Percentiles rank a stretch among this genome's conserved stretches.
phyloP scores from a whole-genome alignment of 1,140 invertebrate species.

The Atopsyche davidsoni region DNA sequence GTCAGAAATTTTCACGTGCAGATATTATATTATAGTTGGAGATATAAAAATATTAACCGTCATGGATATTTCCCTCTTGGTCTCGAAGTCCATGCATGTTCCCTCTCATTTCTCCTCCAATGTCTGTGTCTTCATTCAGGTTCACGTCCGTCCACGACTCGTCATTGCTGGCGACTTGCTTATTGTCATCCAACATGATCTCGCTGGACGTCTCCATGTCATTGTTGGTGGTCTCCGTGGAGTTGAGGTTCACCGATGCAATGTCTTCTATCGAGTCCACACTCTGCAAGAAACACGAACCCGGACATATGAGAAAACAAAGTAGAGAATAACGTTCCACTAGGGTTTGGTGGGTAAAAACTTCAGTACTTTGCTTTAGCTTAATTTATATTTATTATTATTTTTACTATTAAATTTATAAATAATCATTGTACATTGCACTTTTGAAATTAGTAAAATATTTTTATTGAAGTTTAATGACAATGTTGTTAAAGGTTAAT shows the following conservation, averaged over 20 bases:
- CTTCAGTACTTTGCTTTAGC: too few species aligned
- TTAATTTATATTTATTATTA: too few species aligned
- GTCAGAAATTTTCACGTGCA: too few species aligned
- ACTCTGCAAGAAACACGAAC: too few species aligned
- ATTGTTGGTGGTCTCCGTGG: slow-evolving; percentile 59
- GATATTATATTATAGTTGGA: not conserved
- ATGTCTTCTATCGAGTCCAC: slow-evolving; percentile 72
- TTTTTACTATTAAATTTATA: too few species aligned
- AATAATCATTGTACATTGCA: too few species aligned
- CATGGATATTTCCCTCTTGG: slow-evolving; percentile 35
- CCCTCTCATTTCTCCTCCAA: slow-evolving; percentile 24
- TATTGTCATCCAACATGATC: slow-evolving; percentile 60
- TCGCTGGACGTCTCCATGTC: slow-evolving; percentile 60
- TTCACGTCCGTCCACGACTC: slow-evolving; percentile 90
- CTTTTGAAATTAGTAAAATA: too few species aligned
- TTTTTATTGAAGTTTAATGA: too few species aligned
- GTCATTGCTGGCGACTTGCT: slow-evolving; percentile 60
- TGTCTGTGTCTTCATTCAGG: slow-evolving; percentile 66
- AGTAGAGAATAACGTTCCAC: too few species aligned
- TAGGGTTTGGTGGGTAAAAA: too few species aligned
- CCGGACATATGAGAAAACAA: too few species aligned
- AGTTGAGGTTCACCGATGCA: slow-evolving; percentile 59
- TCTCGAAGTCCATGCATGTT: slow-evolving; percentile 38
- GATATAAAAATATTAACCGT: slow-evolving; percentile 19
- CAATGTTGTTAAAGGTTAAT: too few species aligned